These are phyloP conservation scores for Calliphora vomitoria DNA, from an alignment of 2,888 invertebrate genomes.

Conservation along the genomic window DNA sequence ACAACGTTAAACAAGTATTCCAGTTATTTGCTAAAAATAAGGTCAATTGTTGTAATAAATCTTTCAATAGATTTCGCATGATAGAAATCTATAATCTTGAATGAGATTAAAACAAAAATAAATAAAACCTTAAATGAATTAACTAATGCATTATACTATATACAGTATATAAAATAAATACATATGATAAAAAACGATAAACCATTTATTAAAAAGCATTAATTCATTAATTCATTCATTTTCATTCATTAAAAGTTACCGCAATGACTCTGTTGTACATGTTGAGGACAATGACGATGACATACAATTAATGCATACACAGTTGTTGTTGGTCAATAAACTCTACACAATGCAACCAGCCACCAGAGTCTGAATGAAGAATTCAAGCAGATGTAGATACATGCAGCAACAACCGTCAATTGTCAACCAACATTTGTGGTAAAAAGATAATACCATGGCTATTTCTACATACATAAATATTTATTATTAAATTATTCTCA, in stretches of 20 bases:
- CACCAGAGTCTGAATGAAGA: slow-evolving; percentile 16
- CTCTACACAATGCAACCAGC: slow-evolving; percentile 10
- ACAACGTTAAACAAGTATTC: too few relatives aligned
- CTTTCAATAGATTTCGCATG: not conserved
- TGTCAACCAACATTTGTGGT: slow-evolving; percentile 18
- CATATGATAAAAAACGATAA: not conserved
- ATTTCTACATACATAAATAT: not conserved
- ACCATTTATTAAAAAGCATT: not conserved
- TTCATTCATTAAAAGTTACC: slow-evolving; percentile 2
- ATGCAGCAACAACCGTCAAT: not conserved
- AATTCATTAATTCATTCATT: slow-evolving; percentile 1
- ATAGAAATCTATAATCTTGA: not conserved
- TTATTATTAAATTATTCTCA: not conserved
- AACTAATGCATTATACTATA: not conserved
- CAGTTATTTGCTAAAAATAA: not conserved
- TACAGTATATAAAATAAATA: too few relatives aligned
- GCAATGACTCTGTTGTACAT: not conserved
- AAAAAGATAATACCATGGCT: not conserved
- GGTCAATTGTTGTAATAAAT: slow-evolving; percentile 2
- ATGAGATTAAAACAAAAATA: not conserved
- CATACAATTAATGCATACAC: slow-evolving; percentile 14
- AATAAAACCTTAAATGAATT: not conserved
- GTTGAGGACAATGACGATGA: slow-evolving; percentile 12
- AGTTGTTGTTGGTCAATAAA: slow-evolving; percentile 31
- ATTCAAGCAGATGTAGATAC: slow-evolving; percentile 7